phyloP scores from a whole-genome alignment of 64 coral and sea anemone species.

The Stylophora pistillata region DNA sequence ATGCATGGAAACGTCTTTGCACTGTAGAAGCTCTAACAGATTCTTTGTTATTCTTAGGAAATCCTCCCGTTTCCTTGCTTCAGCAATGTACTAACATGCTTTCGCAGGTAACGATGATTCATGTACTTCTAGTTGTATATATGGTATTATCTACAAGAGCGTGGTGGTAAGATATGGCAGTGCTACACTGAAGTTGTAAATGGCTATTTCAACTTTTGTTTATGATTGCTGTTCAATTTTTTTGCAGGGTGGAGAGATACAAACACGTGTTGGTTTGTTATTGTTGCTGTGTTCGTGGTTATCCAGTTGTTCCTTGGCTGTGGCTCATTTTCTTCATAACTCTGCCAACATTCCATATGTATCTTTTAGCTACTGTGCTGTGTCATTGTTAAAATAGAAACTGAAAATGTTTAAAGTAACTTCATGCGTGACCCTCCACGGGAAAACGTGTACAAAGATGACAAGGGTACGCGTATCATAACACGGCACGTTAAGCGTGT shows the following conservation, averaged over 20 bases:
- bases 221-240: background rate
- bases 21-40: no score
- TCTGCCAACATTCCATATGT: conserved; percentile 93
- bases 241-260: conserved; percentile 75
- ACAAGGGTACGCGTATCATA: no score
- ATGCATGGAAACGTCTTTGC: no score
- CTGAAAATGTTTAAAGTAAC: no score
- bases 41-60: conserved; percentile 62
- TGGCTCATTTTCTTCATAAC: conserved; percentile 89
- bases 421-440: no score
- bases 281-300: conserved; percentile 89
- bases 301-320: conserved; percentile 86
- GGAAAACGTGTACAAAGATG: no score
- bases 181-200: no score
- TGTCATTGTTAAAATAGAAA: no score
- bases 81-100: conserved; percentile 98
- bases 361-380: conserved; percentile 61
- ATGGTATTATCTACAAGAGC: no score
- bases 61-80: conserved; percentile 92
- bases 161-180: no score
- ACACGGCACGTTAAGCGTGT: no score
- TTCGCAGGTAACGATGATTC: conserved; percentile 59
- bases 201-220: no score
- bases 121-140: background rate
- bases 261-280: conserved; percentile 86